These are phyloP conservation scores for Eciton burchellii DNA, from an alignment of 1,140 invertebrate species.

Conservation along the genomic window DNA sequence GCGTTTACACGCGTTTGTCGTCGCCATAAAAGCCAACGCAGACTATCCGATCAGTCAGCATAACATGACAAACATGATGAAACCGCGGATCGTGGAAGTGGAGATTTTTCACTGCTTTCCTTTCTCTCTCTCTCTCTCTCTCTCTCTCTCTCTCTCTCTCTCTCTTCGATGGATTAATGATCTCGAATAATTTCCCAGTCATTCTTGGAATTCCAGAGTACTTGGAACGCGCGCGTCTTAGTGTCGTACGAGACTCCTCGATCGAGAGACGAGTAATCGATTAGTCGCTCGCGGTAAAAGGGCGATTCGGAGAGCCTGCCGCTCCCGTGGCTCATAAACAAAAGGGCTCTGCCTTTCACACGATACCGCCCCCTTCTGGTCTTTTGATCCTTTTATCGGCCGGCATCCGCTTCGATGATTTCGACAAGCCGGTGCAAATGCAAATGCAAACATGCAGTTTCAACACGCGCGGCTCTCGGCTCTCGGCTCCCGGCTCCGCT, in stretches of 20 bases:
- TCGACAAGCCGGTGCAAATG: conserved; percentile 72
- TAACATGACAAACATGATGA: too few relatives aligned
- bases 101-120: too few relatives aligned
- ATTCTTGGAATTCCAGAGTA: neutral
- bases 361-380: conserved; percentile 29
- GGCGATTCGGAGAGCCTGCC: conserved; percentile 16
- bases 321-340: conserved; percentile 45
- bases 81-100: too few relatives aligned
- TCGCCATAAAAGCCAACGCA: too few relatives aligned
- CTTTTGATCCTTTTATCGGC: conserved; percentile 67
- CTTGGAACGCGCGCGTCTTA: neutral
- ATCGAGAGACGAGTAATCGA: conserved; percentile 39
- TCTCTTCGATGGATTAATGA: too few relatives aligned
- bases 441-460: conserved; percentile 67
- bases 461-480: conserved; percentile 28
- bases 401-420: conserved; percentile 68
- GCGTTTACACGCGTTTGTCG: too few relatives aligned
- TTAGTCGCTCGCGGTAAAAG: conserved; percentile 32
- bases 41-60: too few relatives aligned
- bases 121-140: too few relatives aligned
- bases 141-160: too few relatives aligned
- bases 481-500: conserved; percentile 39
- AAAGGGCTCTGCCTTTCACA: conserved; percentile 56
- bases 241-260: conserved; percentile 22
- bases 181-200: too few relatives aligned